phyloP scores from a whole-genome alignment of 1,140 invertebrate species.

The Mizuhopecten yessoensis region DNA sequence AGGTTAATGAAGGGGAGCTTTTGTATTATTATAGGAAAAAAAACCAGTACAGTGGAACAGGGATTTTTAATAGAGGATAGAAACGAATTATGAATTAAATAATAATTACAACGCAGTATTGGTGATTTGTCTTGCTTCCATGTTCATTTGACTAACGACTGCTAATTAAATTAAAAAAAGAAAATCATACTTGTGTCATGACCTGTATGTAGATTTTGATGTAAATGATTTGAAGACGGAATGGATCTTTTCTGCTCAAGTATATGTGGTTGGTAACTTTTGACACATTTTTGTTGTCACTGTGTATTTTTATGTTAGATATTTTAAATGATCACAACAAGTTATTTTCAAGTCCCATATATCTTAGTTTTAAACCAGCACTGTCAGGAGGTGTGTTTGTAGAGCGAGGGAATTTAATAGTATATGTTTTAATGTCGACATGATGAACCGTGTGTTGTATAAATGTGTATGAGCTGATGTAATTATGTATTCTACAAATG shows the following conservation, averaged over 20 bases:
- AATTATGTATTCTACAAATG: neutral
- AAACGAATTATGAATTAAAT: neutral
- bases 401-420: neutral
- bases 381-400: neutral
- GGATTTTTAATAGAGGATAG: no score
- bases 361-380: neutral
- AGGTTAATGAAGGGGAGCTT: no score
- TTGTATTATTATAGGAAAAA: no score
- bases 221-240: neutral
- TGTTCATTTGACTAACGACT: neutral
- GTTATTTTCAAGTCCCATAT: neutral
- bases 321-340: slow-evolving; percentile 2
- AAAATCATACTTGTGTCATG: neutral
- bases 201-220: neutral
- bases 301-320: neutral
- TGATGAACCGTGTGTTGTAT: neutral
- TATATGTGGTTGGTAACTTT: neutral
- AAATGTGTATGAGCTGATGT: neutral
- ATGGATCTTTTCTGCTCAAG: neutral
- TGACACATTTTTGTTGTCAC: neutral
- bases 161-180: neutral
- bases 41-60: no score
- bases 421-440: neutral
- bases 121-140: neutral
- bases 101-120: no score